A percentile compares a stretch with the other conserved stretches of the same genome.
Conservation (phyloP, 2,888 invertebrate species). For the Eugnorisma glareosa region DNA sequence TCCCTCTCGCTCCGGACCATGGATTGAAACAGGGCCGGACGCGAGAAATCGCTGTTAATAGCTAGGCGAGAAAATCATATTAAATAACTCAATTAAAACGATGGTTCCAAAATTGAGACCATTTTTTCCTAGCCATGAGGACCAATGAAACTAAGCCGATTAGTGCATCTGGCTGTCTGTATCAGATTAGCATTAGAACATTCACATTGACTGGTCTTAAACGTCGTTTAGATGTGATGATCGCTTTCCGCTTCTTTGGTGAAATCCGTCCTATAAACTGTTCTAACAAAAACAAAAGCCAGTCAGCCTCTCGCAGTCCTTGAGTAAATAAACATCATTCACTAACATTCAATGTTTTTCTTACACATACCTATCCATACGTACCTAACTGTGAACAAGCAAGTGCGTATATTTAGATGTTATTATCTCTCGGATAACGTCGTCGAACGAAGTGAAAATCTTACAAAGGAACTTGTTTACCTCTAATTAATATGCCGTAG, state of each 20-base stretch:
- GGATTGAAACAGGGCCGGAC: too few species aligned
- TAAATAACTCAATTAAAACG: background rate
- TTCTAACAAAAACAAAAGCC: conserved; percentile 30
- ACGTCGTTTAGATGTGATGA: background rate
- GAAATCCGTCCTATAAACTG: conserved; percentile 1
- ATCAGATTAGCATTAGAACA: background rate
- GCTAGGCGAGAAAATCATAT: background rate
- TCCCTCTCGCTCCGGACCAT: too few species aligned
- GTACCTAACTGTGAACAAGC: conserved; percentile 19
- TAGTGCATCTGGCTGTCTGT: background rate
- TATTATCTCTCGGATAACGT: conserved; percentile 73
- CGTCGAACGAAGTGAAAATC: conserved; percentile 82
- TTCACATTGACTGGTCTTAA: background rate
- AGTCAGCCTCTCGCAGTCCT: conserved; percentile 1
- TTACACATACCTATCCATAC: conserved; percentile 28
- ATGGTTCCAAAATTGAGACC: background rate
- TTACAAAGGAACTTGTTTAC: conserved; percentile 87
- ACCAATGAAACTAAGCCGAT: background rate
- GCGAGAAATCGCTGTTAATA: background rate
- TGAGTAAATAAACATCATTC: conserved; percentile 36
- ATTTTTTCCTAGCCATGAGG: background rate
- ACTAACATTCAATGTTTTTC: conserved; percentile 44
- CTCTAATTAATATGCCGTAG: conserved; percentile 87
- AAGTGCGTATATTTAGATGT: conserved; percentile 62
- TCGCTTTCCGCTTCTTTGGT: background rate